Percentiles rank a stretch among this genome's conserved stretches.
phyloP scores from a whole-genome alignment of 2,113 vertebrate genomes.

The Riparia riparia region DNA sequence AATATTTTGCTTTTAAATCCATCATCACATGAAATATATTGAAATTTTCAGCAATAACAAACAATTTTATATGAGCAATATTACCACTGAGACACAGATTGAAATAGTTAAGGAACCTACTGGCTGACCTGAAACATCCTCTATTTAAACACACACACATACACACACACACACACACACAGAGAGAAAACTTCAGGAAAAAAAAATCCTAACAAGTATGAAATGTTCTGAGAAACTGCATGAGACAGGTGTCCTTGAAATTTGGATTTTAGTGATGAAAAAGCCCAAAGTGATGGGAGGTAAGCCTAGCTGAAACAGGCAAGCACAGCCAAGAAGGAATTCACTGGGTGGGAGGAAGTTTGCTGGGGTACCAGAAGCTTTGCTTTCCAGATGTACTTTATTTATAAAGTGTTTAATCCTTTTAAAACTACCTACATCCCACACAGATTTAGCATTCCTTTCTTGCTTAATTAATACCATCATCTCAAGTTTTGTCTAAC shows the following conservation, averaged over 20 bases:
- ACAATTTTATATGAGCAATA: constrained; percentile 65
- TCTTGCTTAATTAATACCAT: constrained; percentile 53
- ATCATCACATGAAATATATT: constrained; percentile 72
- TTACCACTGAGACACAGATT: constrained; percentile 72
- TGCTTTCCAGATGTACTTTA: constrained; percentile 55
- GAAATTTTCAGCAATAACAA: constrained; percentile 76
- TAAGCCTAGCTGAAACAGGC: neutral
- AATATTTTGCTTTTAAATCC: constrained; percentile 77
- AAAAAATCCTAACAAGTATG: neutral
- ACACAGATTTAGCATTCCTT: constrained; percentile 10
- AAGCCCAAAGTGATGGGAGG: neutral
- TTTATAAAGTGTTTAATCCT: constrained; percentile 28
- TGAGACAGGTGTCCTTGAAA: neutral
- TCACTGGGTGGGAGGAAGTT: neutral
- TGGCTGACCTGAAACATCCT: constrained; percentile 67
- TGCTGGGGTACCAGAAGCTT: neutral
- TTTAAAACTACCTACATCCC: constrained; percentile 53
- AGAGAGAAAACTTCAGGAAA: neutral
- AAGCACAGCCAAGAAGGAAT: neutral
- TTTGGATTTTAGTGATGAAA: neutral
- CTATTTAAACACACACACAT: constrained; percentile 16
- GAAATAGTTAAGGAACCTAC: constrained; percentile 70
- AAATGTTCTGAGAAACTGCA: constrained; percentile 14
- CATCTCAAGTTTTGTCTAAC: neutral
- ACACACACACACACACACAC: neutral